These are phyloP conservation scores for Habrosyne pyritoides DNA, from an alignment of 2,888 invertebrate species.

Conservation along the genomic window DNA sequence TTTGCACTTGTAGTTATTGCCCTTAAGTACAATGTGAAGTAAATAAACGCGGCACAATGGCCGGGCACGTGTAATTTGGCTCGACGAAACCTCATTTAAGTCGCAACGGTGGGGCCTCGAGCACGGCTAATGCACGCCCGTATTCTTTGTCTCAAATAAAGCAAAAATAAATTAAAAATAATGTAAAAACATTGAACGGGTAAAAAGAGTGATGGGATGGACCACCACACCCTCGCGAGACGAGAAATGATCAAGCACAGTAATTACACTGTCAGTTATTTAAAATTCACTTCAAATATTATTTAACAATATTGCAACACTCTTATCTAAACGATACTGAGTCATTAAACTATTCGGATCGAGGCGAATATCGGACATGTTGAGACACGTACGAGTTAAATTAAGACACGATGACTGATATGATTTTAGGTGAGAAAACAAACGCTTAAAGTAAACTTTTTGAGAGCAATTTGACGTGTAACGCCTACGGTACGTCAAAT, in stretches of 20 bases:
- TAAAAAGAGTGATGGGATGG: slow-evolving; percentile 72
- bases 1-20: slow-evolving; percentile 74
- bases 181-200: slow-evolving; percentile 74
- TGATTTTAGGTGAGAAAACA: slow-evolving; percentile 8
- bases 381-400: slow-evolving; percentile 6
- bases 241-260: slow-evolving; percentile 63
- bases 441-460: slow-evolving; percentile 4
- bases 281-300: slow-evolving; percentile 56
- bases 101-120: slow-evolving; percentile 62
- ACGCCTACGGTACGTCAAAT: slow-evolving; percentile 6
- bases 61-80: slow-evolving; percentile 77
- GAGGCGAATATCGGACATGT: neutral
- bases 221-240: slow-evolving; percentile 68
- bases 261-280: slow-evolving; percentile 75
- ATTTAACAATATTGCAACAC: slow-evolving; percentile 22
- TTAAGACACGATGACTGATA: slow-evolving; percentile 3
- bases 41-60: slow-evolving; percentile 75
- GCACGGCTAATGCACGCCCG: slow-evolving; percentile 67
- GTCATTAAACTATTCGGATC: slow-evolving; percentile 11
- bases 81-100: slow-evolving; percentile 77
- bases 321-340: slow-evolving; percentile 21
- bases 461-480: slow-evolving; percentile 8
- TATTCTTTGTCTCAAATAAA: slow-evolving; percentile 73
- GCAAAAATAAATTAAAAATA: slow-evolving; percentile 75
- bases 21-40: slow-evolving; percentile 82